Percentiles rank a stretch among this genome's conserved stretches.
These are phyloP conservation scores for Pemphigus obesinymphae DNA, from an alignment of 1,140 invertebrate species.

Conservation along the genomic window DNA sequence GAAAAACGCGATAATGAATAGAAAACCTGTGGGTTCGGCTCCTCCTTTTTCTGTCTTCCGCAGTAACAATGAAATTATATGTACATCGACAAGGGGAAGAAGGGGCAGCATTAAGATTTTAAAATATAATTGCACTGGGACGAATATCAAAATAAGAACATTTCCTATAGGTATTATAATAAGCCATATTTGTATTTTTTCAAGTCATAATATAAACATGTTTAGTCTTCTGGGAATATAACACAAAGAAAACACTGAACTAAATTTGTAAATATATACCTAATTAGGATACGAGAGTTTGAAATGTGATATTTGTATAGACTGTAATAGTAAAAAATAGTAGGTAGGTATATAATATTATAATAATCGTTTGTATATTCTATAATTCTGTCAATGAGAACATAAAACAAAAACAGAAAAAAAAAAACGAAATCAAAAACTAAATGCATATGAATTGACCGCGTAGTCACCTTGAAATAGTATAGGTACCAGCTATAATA, in stretches of 20 bases:
- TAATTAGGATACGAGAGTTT: too few species aligned
- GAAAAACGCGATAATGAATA: conserved; percentile 21
- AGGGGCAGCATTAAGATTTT: neutral
- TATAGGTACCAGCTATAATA: too few species aligned
- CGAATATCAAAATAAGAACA: neutral
- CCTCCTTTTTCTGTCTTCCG: neutral
- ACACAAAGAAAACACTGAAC: neutral
- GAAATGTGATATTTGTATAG: neutral
- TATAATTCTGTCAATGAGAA: too few species aligned
- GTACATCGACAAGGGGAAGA: too few species aligned
- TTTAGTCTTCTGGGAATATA: neutral
- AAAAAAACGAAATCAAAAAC: neutral
- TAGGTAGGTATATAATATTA: too few species aligned
- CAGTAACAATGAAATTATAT: conserved; percentile 20
- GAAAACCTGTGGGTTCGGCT: conserved; percentile 7
- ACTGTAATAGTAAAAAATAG: neutral
- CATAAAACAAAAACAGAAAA: too few species aligned
- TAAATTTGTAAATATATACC: neutral
- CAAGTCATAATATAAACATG: neutral
- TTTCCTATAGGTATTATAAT: too few species aligned
- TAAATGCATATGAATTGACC: neutral
- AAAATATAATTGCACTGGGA: neutral
- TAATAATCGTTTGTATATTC: too few species aligned
- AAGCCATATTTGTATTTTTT: neutral
- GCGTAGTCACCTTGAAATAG: conserved; percentile 9